Conservation (phyloP, 2,888 invertebrate species). For the Zygothrica quintamaculata region DNA sequence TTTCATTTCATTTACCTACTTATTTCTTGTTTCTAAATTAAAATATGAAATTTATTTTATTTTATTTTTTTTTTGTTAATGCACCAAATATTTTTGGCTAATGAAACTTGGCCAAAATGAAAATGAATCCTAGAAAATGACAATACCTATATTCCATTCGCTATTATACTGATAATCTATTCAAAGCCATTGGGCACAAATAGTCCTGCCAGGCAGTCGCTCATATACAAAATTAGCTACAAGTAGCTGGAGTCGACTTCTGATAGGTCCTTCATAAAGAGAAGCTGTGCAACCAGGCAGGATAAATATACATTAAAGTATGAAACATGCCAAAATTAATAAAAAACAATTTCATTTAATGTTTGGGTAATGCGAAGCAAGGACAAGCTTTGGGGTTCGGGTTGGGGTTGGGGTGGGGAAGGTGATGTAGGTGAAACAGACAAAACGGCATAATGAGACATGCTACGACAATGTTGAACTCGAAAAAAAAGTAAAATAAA, state of each 20-base stretch:
- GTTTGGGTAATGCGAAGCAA: constrained; percentile 22
- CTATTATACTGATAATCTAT: constrained; percentile 43
- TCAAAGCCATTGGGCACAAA: constrained; percentile 51
- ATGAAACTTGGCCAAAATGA: neutral
- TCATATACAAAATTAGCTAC: constrained; percentile 39
- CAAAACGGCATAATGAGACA: constrained; percentile 71
- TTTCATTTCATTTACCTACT: too few species aligned
- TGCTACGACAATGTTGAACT: constrained; percentile 27
- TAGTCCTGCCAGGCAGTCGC: constrained; percentile 17
- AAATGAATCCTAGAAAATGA: constrained; percentile 1
- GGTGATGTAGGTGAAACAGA: constrained; percentile 46
- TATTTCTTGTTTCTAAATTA: too few species aligned
- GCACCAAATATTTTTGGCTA: neutral
- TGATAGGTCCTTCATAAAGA: too few species aligned
- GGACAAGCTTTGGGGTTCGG: neutral
- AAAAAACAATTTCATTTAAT: constrained; percentile 73
- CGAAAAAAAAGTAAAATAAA: too few species aligned
- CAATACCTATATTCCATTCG: constrained; percentile 18
- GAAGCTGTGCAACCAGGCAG: neutral
- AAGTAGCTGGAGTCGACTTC: too few species aligned
- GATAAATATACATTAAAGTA: constrained; percentile 39
- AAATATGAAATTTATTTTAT: too few species aligned
- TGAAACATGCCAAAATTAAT: constrained; percentile 70
- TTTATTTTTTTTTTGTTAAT: neutral
- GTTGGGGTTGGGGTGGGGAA: too few species aligned